A percentile compares a stretch with the other conserved stretches of the same genome.
These are phyloP conservation scores for Misgurnus mizolepis DNA, from an alignment of 2,113 vertebrate species.

Conservation along the genomic window DNA sequence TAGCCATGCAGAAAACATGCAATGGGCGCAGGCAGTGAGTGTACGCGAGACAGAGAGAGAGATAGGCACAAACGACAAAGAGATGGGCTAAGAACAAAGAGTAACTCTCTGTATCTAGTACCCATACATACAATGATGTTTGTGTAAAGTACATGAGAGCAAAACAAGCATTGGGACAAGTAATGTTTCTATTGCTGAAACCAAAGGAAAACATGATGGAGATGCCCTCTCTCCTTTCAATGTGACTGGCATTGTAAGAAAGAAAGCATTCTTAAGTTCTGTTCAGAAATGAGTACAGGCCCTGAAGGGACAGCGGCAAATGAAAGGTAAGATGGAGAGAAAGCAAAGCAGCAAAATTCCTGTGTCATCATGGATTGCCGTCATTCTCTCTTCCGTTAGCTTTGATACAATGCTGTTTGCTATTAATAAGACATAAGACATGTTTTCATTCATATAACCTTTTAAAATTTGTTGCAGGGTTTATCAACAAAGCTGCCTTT, in stretches of 20 bases:
- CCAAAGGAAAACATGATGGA: constrained; percentile 60
- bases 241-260: constrained; percentile 63
- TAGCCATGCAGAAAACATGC: constrained; percentile 62
- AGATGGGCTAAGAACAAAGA: not conserved
- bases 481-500: not conserved
- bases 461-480: not conserved
- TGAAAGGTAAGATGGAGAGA: no score
- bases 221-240: constrained; percentile 66
- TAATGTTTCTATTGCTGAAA: not conserved
- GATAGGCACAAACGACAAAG: not conserved
- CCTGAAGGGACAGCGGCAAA: constrained; percentile 34
- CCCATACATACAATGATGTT: not conserved
- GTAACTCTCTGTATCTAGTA: not conserved
- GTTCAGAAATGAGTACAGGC: constrained; percentile 47
- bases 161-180: constrained; percentile 18
- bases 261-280: constrained; percentile 20
- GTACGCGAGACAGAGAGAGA: not conserved
- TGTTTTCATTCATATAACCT: not conserved
- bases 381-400: not conserved
- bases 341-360: no score
- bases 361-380: not conserved
- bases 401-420: constrained; percentile 30
- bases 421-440: constrained; percentile 13
- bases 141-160: constrained; percentile 24
- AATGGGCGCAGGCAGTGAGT: constrained; percentile 43